A percentile compares a stretch with the other conserved stretches of the same genome.
Evolutionary conservation across 2,888 invertebrate genomes (phyloP).

Genomic region (Tubulanus polymorphus): DNA sequence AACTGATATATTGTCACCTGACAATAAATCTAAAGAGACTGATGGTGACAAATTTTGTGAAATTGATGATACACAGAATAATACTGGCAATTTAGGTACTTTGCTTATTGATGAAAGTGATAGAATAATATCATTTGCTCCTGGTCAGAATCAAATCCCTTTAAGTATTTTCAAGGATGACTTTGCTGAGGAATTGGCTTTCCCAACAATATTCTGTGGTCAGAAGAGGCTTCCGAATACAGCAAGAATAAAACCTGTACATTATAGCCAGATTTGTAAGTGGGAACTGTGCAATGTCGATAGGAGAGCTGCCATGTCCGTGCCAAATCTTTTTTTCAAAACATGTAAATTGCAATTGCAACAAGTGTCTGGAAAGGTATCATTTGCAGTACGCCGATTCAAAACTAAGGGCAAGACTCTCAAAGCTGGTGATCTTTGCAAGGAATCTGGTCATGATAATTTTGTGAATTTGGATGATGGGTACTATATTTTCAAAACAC

Average conservation of each 20-base stretch:
- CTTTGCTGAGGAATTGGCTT: constrained; percentile 12
- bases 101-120: not conserved
- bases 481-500: not conserved
- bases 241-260: not conserved
- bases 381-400: not conserved
- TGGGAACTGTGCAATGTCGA: not conserved
- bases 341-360: not conserved
- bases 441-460: not conserved
- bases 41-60: not conserved
- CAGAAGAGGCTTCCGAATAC: not conserved
- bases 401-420: not conserved
- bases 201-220: constrained; percentile 14
- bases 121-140: constrained; percentile 5
- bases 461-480: not conserved
- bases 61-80: not conserved
- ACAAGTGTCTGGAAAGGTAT: not conserved
- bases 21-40: not conserved
- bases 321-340: constrained; percentile 1
- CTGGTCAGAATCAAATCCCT: constrained; percentile 4
- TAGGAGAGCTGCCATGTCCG: not conserved
- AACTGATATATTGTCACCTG: not conserved
- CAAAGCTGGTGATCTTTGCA: not conserved
- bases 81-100: not conserved
- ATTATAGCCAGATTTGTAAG: not conserved
- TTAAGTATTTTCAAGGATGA: constrained; percentile 1